These are phyloP conservation scores for human DNA, from an alignment of 2,113 vertebrate genomes.

Conservation along the genomic window GRCh38 chr9:87397501-87398000, in stretches of 20 bases:
- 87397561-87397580: conserved; percentile 38
- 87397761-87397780: not conserved
- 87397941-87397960: not conserved
- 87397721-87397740: not conserved
- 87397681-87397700: conserved; percentile 52
- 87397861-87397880: not conserved
- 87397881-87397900: not conserved
- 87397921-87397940: not conserved
- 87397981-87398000: not conserved
- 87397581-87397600: not conserved
- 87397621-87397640: not conserved
- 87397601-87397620: not conserved
- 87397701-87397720: not conserved
- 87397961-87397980: not conserved
- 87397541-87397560: conserved; percentile 64
- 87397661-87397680: not conserved
- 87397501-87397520: conserved; percentile 47
- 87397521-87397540: conserved; percentile 53
- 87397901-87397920: not conserved
- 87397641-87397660: not conserved
- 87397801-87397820: not conserved
- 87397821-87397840: not conserved
- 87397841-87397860: not conserved
- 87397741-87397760: not conserved
- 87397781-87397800: not conserved